Conservation (phyloP, 2,797 vertebrate genomes). For the Cuniculus paca region DNA sequence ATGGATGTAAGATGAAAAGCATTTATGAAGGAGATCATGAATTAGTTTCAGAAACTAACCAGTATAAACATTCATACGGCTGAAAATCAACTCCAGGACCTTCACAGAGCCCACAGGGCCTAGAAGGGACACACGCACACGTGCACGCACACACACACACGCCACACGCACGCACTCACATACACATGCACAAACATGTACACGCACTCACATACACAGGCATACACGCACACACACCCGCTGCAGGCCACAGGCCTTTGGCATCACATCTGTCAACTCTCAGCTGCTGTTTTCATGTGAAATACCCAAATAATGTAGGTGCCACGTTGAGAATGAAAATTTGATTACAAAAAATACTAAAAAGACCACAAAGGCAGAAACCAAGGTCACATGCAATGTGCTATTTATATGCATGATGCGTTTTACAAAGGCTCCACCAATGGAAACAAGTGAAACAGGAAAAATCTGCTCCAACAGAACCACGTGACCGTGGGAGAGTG, state of each 20-base stretch:
- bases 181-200: no score
- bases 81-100: not conserved
- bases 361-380: not conserved
- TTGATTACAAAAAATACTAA: conserved; percentile 13
- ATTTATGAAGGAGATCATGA: not conserved
- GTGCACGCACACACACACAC: no score
- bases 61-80: not conserved
- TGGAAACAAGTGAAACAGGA: not conserved
- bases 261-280: not conserved
- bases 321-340: conserved; percentile 20
- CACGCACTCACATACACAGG: no score
- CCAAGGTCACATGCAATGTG: not conserved
- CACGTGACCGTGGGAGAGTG: not conserved
- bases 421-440: not conserved
- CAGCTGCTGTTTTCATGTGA: not conserved
- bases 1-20: not conserved
- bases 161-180: no score
- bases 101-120: not conserved
- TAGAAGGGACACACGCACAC: not conserved
- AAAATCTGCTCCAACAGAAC: not conserved
- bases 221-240: no score
- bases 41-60: not conserved
- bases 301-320: not conserved
- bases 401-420: not conserved
- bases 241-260: not conserved